These are phyloP conservation scores for Uloborus diversus DNA, from an alignment of 1,140 invertebrate species.

Conservation along the genomic window DNA sequence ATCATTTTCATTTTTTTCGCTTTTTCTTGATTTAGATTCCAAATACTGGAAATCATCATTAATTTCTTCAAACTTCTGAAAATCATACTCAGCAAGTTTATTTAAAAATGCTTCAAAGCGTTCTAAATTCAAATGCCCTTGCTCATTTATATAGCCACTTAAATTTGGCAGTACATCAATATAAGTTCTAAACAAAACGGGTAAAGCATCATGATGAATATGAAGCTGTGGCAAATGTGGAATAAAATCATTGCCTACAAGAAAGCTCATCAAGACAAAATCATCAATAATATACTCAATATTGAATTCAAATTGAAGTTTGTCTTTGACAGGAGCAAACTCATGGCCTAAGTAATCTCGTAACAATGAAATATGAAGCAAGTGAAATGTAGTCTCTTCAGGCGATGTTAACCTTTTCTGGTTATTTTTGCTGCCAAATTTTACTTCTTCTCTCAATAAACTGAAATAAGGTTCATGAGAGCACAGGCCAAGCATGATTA, in stretches of 20 bases:
- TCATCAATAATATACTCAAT: slow-evolving; percentile 82
- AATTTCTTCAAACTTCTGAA: slow-evolving; percentile 84
- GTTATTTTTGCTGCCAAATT: slow-evolving; percentile 61
- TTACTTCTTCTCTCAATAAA: slow-evolving; percentile 88
- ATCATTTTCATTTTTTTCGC: slow-evolving; percentile 56
- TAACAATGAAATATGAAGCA: slow-evolving; percentile 90
- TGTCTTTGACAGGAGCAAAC: slow-evolving; percentile 78
- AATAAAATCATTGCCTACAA: slow-evolving; percentile 99
- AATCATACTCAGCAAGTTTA: slow-evolving; percentile 79
- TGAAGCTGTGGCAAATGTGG: slow-evolving; percentile 93
- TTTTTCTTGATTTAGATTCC: slow-evolving; percentile 74
- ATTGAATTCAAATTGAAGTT: slow-evolving; percentile 72
- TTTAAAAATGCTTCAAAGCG: slow-evolving; percentile 89
- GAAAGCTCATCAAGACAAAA: slow-evolving; percentile 91
- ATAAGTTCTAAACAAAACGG: slow-evolving; percentile 87
- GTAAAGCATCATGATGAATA: slow-evolving; percentile 88
- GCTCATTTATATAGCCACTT: slow-evolving; percentile 93
- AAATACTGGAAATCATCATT: slow-evolving; percentile 88
- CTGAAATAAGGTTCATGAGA: slow-evolving; percentile 95
- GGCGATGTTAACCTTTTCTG: slow-evolving; percentile 69
- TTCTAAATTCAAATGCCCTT: slow-evolving; percentile 81
- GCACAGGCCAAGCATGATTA: slow-evolving; percentile 93
- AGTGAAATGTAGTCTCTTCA: slow-evolving; percentile 91
- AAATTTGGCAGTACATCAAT: slow-evolving; percentile 85
- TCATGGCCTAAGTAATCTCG: slow-evolving; percentile 94